Evolutionary conservation across 2,888 invertebrate genomes (phyloP).

Genomic region (Volucella inanis): DNA sequence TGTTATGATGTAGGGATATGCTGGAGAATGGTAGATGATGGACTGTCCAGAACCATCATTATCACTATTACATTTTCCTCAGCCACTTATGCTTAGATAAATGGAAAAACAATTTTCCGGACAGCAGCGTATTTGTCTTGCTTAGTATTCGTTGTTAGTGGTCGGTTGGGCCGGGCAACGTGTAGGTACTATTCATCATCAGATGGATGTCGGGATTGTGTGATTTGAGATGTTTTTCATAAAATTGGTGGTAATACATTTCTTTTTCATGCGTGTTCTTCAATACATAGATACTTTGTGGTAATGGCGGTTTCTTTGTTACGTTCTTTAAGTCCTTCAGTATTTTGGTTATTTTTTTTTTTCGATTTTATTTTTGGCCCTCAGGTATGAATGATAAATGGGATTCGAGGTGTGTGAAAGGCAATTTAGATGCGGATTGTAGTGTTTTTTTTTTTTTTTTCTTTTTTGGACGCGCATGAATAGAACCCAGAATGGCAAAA

Average conservation of each 20-base stretch:
- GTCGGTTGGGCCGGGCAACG: neutral
- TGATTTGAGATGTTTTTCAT: conserved; percentile 37
- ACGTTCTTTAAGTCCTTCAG: conserved; percentile 5
- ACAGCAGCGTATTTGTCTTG: conserved; percentile 34
- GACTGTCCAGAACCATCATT: conserved; percentile 33
- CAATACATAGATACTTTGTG: conserved; percentile 21
- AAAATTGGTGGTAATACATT: conserved; percentile 56
- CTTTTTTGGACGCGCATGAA: no score
- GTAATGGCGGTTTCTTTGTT: neutral
- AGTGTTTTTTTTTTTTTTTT: no score
- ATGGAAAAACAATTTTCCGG: conserved; percentile 48
- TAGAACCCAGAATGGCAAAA: no score
- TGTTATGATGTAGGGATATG: neutral
- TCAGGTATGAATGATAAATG: conserved; percentile 52
- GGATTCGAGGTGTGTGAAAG: conserved; percentile 5
- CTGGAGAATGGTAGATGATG: conserved; percentile 4
- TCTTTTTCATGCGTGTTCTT: conserved; percentile 55
- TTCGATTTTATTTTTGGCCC: conserved; percentile 5
- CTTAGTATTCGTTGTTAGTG: neutral
- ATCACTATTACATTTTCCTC: conserved; percentile 26
- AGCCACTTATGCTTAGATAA: conserved; percentile 47
- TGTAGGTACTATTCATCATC: conserved; percentile 58
- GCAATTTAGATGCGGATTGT: neutral
- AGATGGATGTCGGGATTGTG: conserved; percentile 43
- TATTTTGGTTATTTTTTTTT: conserved; percentile 51